phyloP scores from a whole-genome alignment of 2,113 vertebrate species.

The Cyprinodon brontotheroides region DNA sequence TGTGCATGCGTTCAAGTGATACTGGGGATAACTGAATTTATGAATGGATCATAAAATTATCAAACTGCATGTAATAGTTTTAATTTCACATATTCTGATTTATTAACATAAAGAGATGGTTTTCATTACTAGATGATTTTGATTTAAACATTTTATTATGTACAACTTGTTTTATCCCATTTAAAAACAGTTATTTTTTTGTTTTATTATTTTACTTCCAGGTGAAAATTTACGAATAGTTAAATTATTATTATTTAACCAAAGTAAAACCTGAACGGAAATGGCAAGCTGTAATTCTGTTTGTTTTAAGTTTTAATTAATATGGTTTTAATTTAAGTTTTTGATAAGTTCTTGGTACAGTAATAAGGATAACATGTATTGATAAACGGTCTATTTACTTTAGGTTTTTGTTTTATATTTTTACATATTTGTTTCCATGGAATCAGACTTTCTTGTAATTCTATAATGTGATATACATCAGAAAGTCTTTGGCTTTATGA shows the following conservation, averaged over 20 bases:
- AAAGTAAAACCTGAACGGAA: neutral
- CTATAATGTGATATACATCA: too few relatives aligned
- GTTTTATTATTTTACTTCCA: conserved; percentile 8
- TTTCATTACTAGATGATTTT: neutral
- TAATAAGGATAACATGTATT: neutral
- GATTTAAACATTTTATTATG: too few relatives aligned
- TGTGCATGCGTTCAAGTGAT: conserved; percentile 1
- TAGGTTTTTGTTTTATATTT: neutral
- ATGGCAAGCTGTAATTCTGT: neutral
- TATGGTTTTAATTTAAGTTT: too few relatives aligned
- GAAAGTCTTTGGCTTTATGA: too few relatives aligned
- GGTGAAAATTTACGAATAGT: neutral
- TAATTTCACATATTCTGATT: neutral
- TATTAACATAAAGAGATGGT: neutral
- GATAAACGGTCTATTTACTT: neutral
- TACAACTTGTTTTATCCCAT: too few relatives aligned
- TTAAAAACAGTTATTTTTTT: too few relatives aligned
- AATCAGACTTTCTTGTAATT: too few relatives aligned
- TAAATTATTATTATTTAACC: conserved; percentile 1
- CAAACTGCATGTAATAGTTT: neutral
- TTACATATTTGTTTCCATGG: too few relatives aligned
- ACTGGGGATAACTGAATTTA: neutral
- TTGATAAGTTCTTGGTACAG: neutral
- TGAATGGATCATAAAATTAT: neutral
- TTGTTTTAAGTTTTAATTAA: neutral